phyloP scores from a whole-genome alignment of 2,113 vertebrate species.

The Rissa tridactyla region DNA sequence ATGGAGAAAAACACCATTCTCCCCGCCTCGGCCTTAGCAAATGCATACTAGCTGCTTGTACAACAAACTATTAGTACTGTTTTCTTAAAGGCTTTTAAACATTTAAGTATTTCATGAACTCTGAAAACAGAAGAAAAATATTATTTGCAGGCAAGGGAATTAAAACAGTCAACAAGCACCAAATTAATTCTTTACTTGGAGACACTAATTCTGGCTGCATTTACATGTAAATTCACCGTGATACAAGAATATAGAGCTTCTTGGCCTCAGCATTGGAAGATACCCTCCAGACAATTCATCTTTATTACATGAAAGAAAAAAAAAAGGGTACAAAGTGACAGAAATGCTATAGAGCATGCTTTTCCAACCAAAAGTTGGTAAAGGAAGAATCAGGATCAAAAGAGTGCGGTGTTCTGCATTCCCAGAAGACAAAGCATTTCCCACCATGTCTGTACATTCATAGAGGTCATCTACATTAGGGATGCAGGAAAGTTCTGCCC shows the following conservation, averaged over 20 bases:
- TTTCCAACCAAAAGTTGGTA: background rate
- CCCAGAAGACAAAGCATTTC: background rate
- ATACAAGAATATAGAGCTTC: background rate
- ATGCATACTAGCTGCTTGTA: background rate
- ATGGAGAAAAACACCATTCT: background rate
- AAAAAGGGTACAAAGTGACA: background rate
- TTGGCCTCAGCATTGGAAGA: background rate
- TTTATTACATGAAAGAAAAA: background rate
- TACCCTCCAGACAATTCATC: background rate
- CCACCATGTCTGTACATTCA: background rate
- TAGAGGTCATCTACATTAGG: background rate
- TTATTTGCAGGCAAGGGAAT: background rate
- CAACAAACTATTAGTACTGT: background rate
- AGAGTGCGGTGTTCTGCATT: background rate
- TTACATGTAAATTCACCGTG: background rate
- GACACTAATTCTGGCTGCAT: background rate
- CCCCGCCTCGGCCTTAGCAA: background rate
- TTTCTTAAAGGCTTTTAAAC: background rate
- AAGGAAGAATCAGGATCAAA: background rate
- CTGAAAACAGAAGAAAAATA: background rate
- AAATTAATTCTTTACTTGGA: background rate
- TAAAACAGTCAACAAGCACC: background rate
- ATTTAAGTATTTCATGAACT: background rate
- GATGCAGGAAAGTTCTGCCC: background rate
- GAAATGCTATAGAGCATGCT: background rate